Evolutionary conservation across 2,888 invertebrate species (phyloP).

Genomic region (Apomyelois bistriatella): DNA sequence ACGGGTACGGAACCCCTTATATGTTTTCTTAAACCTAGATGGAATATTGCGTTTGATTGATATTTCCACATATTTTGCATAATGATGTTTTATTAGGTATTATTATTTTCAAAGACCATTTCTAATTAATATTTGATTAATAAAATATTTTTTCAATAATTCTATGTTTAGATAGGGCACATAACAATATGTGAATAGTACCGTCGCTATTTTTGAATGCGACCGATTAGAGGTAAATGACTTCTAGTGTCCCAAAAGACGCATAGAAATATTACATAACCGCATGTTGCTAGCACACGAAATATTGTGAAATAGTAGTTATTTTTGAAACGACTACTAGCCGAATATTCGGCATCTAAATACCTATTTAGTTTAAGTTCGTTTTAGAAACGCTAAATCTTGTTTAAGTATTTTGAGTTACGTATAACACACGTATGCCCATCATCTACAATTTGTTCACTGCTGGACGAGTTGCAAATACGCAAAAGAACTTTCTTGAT

Average conservation of each 20-base stretch:
- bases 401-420: conserved; percentile 11
- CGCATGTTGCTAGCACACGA: conserved; percentile 10
- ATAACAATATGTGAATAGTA: too few species aligned
- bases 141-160: too few species aligned
- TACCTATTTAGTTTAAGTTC: conserved; percentile 10
- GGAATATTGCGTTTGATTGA: too few species aligned
- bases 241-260: conserved; percentile 9
- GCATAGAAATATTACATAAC: conserved; percentile 13
- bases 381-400: conserved; percentile 16
- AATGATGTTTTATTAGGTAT: too few species aligned
- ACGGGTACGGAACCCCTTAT: too few species aligned
- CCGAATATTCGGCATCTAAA: background rate
- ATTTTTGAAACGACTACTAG: conserved; percentile 9
- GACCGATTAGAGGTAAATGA: conserved; percentile 15
- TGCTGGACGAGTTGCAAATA: conserved; percentile 38
- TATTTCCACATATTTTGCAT: too few species aligned
- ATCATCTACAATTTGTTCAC: conserved; percentile 40
- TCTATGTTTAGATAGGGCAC: too few species aligned
- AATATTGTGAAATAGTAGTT: conserved; percentile 13
- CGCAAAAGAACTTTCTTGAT: conserved; percentile 48
- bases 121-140: too few species aligned
- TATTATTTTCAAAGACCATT: too few species aligned
- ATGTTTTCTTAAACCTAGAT: too few species aligned
- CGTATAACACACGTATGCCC: conserved; percentile 33
- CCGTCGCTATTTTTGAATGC: background rate